phyloP scores from a whole-genome alignment of 2,113 vertebrate species.

The Anoura caudifer region DNA sequence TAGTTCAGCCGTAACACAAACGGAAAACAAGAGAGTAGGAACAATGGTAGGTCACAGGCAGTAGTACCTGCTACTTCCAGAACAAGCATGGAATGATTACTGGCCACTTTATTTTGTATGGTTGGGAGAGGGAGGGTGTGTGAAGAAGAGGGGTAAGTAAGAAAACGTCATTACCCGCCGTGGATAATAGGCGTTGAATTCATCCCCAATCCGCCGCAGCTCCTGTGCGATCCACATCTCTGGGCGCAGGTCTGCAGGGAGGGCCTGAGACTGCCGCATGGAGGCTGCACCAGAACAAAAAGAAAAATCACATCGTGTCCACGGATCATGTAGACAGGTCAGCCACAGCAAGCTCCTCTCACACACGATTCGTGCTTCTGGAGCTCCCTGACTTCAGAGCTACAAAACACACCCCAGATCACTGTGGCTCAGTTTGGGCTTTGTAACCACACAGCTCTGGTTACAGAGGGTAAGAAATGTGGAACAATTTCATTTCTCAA shows the following conservation, averaged over 20 bases:
- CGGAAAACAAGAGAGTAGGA: not conserved
- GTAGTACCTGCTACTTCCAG: constrained; percentile 26
- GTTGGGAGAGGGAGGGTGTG: accelerated
- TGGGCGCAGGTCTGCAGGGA: constrained; percentile 81
- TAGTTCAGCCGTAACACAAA: not conserved
- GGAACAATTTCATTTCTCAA: not conserved
- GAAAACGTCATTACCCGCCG: constrained; percentile 81
- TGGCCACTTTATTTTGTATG: not conserved
- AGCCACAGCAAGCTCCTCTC: not conserved
- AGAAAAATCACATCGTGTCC: constrained; percentile 2
- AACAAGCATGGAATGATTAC: not conserved
- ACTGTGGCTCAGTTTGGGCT: too few relatives aligned
- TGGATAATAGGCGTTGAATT: constrained; percentile 85
- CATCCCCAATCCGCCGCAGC: constrained; percentile 91
- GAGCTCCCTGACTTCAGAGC: not conserved
- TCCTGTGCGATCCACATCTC: constrained; percentile 88
- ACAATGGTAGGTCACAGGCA: accelerated
- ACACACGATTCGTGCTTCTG: not conserved
- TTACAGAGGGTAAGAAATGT: accelerated
- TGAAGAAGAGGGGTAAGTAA: constrained; percentile 36
- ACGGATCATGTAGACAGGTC: too few relatives aligned
- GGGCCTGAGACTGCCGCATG: constrained; percentile 75
- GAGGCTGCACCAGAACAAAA: constrained; percentile 74
- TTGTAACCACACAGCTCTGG: not conserved
- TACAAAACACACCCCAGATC: not conserved